Base-by-base conservation (phyloP, 2,113 vertebrate genomes). In the Pholis gunnellus region DNA sequence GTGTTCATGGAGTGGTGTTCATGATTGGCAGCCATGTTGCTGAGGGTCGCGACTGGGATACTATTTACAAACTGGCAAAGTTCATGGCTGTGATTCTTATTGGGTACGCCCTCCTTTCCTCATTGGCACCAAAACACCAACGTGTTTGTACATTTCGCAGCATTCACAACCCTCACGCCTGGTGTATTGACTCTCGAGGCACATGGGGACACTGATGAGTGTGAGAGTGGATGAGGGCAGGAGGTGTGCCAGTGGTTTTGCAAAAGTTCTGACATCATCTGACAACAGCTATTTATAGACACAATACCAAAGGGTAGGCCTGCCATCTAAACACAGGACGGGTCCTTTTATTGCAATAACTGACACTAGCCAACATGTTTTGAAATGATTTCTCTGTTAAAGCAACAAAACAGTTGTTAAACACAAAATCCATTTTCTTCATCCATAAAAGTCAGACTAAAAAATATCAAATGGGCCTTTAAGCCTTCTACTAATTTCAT, bases 1-100 rank as follows among this genome's bases (percentile, higher is more conserved):
- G 2, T 79, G 4, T 84, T 74, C 38, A 7, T 74, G 64, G 75
- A 17, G 7, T 84, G 36, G 2, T 79, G 4, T 84, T 74, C 38
- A 7, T 74, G 64, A 69, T 69, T 7, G 0, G 27, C 3, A 42
- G 17, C 29, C 36, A 74, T 6, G 38, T 79, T 2, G 0, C 56
- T 22, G 44, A 31, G 7, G 34, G 56, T 27, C 1, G 44, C 0
- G 44, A 68, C 42, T 77, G 52, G 78, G 52, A 54, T 10, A 44
- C 22, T 0, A 17, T 25, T 44, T 2, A 29, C 2, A 67, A 34
- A 14, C 25, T 81, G 1, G 10, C 7, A 22, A 29, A 52, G 60
- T 71, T 84, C 3, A n/a, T 64, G 15, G 1, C 2, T 0, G 57
- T 79, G 40, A 29, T 77, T 72, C 0, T 61, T 38, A 0, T 11